These are phyloP conservation scores for Thera britannica DNA, from an alignment of 2,888 invertebrate species.

Conservation along the genomic window DNA sequence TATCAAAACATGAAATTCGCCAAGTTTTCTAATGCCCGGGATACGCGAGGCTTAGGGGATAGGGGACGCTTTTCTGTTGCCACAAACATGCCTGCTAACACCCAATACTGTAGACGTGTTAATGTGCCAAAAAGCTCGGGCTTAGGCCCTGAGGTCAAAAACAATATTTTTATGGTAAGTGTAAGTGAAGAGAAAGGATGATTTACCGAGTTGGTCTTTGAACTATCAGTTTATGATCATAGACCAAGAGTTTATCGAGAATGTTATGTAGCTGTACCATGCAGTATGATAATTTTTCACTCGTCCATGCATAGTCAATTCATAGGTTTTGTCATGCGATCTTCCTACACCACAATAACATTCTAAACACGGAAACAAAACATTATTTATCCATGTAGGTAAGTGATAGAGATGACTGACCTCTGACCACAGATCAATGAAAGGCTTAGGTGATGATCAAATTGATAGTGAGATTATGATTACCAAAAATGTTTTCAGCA, in stretches of 20 bases:
- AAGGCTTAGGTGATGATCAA: slow-evolving; percentile 5
- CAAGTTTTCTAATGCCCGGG: no score
- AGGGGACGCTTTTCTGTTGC: no score
- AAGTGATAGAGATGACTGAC: slow-evolving; percentile 24
- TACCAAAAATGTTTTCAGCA: no score
- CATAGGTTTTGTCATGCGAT: slow-evolving; percentile 35
- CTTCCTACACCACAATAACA: slow-evolving; percentile 36
- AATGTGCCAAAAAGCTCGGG: no score
- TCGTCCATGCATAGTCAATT: slow-evolving; percentile 35
- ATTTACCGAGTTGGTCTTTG: background rate
- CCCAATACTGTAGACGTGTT: no score
- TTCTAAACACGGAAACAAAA: slow-evolving; percentile 37
- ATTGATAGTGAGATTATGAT: background rate
- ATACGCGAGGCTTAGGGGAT: no score
- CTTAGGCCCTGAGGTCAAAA: background rate
- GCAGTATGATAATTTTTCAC: slow-evolving; percentile 36
- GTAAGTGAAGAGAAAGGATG: background rate
- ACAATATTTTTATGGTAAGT: background rate
- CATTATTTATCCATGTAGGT: slow-evolving; percentile 32
- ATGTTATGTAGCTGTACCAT: slow-evolving; percentile 14
- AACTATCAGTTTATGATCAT: background rate
- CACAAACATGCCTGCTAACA: no score
- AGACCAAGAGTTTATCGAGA: background rate
- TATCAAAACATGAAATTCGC: no score
- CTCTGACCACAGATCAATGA: slow-evolving; percentile 24